phyloP scores from a whole-genome alignment of 1,140 invertebrate species.

The Hycleus phaleratus region DNA sequence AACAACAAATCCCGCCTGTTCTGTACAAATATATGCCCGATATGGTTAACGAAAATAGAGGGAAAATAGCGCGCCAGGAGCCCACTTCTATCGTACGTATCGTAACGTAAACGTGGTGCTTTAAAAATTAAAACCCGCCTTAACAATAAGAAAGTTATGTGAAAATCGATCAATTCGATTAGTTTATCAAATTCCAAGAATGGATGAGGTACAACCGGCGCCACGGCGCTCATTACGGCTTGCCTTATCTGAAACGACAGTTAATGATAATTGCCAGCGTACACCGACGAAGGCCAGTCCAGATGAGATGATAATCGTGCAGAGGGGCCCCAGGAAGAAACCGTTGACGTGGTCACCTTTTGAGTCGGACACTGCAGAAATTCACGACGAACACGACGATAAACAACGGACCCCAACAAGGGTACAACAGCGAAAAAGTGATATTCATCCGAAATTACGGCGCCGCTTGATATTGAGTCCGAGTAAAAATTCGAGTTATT shows the following conservation, averaged over 20 bases:
- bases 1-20: neutral
- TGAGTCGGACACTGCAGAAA: conserved; percentile 25
- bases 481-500: conserved; percentile 6
- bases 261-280: conserved; percentile 9
- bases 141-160: neutral
- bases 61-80: conserved; percentile 17
- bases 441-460: conserved; percentile 21
- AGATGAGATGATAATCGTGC: conserved; percentile 36
- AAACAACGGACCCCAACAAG: conserved; percentile 21
- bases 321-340: conserved; percentile 33
- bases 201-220: neutral
- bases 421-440: conserved; percentile 4
- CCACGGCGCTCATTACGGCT: conserved; percentile 25
- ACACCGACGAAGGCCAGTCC: conserved; percentile 27
- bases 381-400: neutral
- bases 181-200: neutral
- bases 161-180: too few relatives aligned
- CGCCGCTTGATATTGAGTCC: conserved; percentile 26
- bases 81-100: too few relatives aligned
- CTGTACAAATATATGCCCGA: neutral
- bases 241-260: conserved; percentile 29
- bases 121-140: neutral
- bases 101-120: too few relatives aligned
- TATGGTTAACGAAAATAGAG: neutral
- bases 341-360: conserved; percentile 38